Base-by-base conservation (phyloP, 2,888 invertebrate genomes). In the Agriopis marginaria region DNA sequence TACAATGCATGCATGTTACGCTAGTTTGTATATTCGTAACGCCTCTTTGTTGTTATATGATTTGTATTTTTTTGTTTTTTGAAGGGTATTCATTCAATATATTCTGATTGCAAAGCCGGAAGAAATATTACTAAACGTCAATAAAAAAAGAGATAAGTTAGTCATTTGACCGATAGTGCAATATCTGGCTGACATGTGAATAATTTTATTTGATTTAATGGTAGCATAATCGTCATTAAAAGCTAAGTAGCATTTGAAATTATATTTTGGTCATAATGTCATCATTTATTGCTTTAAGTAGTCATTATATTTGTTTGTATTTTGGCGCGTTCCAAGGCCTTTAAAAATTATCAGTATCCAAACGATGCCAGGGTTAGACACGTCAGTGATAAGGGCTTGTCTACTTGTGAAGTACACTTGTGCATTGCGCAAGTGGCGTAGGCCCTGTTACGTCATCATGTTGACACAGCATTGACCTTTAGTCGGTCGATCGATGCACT, bases 381-480 rank as follows among this genome's bases (percentile, higher is more conserved):
- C 50, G 65, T 56, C 56, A 60, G 45, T 65, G 69, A 69, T 69
- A 69, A 69, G 56, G 62, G 39, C 58, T 58, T n/a, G 45, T 58
- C 11, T 45, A 58, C 23, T 23, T 7, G 10, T 45, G 23, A 12
- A 47, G 40, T 53, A 53, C 44, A 53, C 7, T 58, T 61, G 45
- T 69, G 56, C 61, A 69, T 65, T 69, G 69, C 69, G 47, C 61
- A 8, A 51, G 60, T 66, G 63, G 65, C 63, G 66, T 66, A 66
- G 63, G 50, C 63, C 55, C 63, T 66, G 50, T 70, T 70, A 66
- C 40, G 69, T 69, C 72, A 70, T 62, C 32, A 63, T 82, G 77
- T 83, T 85, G 87, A 83, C 83, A 85, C 81, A 84, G 77, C 79
- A 87, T 84, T 91, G 93, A 92, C 93, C 93, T 93, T 91, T 45